A percentile compares a stretch with the other conserved stretches of the same genome.
phyloP scores from a whole-genome alignment of 2,113 vertebrate species.

The Vanacampus margaritifer region DNA sequence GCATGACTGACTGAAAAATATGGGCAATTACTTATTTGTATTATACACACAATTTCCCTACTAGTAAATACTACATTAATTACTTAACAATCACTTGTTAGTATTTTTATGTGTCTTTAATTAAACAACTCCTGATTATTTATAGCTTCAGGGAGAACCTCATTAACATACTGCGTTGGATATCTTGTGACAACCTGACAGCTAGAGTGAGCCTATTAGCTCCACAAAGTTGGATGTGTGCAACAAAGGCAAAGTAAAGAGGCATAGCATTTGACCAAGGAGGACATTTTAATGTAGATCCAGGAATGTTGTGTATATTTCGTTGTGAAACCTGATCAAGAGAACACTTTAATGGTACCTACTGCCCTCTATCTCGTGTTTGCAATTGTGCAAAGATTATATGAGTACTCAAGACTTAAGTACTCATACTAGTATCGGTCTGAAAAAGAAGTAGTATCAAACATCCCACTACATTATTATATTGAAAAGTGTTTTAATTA shows the following conservation, averaged over 20 bases:
- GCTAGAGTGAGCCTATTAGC: background rate
- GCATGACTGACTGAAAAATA: background rate
- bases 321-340: background rate
- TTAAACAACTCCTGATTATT: slow-evolving; percentile 2
- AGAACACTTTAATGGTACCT: too few relatives aligned
- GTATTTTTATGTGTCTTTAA: background rate
- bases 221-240: background rate
- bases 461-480: too few relatives aligned
- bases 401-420: too few relatives aligned
- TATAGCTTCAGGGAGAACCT: slow-evolving; percentile 3
- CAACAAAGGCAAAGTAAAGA: too few relatives aligned
- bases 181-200: background rate
- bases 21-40: background rate
- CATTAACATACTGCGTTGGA: background rate
- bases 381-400: too few relatives aligned
- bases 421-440: background rate
- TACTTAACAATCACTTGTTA: background rate
- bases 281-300: background rate
- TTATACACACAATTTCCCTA: background rate
- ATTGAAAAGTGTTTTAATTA: too few relatives aligned
- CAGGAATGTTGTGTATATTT: background rate
- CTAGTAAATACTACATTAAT: background rate
- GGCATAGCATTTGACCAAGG: background rate
- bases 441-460: too few relatives aligned
- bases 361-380: too few relatives aligned